phyloP scores from a whole-genome alignment of 2,113 vertebrate genomes.

The Hiodon tergisus region DNA sequence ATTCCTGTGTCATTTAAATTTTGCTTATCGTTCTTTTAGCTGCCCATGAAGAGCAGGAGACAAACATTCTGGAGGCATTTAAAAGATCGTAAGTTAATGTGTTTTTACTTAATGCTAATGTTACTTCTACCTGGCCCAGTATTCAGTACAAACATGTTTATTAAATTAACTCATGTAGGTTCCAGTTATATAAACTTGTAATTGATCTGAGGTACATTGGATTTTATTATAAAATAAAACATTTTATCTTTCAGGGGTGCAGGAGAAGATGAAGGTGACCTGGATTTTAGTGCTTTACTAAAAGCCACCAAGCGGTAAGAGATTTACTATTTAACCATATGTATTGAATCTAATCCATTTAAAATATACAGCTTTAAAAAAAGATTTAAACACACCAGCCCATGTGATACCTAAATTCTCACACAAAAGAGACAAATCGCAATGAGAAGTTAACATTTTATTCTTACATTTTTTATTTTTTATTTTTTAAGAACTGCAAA shows the following conservation, averaged over 20 bases:
- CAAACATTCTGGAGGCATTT: slow-evolving; percentile 69
- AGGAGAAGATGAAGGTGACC: slow-evolving; percentile 66
- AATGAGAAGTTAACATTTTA: too few species aligned
- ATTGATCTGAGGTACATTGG: not conserved
- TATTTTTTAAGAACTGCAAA: too few species aligned
- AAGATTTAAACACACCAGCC: too few species aligned
- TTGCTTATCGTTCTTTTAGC: slow-evolving; percentile 41
- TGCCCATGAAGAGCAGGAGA: slow-evolving; percentile 43
- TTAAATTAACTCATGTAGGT: not conserved
- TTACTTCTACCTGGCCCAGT: not conserved
- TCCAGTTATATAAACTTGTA: not conserved
- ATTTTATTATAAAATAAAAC: not conserved
- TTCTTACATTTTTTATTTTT: too few species aligned
- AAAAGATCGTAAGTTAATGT: slow-evolving; percentile 69
- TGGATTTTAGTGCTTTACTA: slow-evolving; percentile 82
- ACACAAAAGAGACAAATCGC: too few species aligned
- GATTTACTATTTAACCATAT: not conserved
- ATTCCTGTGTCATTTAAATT: not conserved
- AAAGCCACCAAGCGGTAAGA: slow-evolving; percentile 77
- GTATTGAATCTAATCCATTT: not conserved
- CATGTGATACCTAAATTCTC: too few species aligned
- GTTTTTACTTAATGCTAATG: too few species aligned
- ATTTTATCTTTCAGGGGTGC: slow-evolving; percentile 54
- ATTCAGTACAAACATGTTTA: not conserved
- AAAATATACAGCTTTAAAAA: too few species aligned